Base-by-base conservation (phyloP, 2,113 vertebrate species). In the Oreochromis tanganicae region DNA sequence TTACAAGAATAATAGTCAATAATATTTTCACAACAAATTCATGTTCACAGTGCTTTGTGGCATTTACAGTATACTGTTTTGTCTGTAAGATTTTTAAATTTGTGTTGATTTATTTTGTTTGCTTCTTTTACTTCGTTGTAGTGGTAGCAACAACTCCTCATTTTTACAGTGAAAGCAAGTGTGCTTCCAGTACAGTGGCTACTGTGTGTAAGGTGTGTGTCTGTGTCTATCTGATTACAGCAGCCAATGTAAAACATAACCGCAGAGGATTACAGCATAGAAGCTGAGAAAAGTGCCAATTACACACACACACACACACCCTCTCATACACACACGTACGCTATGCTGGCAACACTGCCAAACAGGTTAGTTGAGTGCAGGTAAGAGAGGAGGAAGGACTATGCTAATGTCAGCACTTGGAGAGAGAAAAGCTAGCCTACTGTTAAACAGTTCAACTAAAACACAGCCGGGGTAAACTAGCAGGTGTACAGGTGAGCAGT, bases 301-400 rank as follows among this genome's bases (percentile, higher is more conserved):
- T 43, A 83, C 68, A 81, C 68, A 82, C 68, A 78, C 66, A 56
- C 55, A 82, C 41, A 83, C 56, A 59, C 63, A 89, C 84, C 87
- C 43, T 50, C 71, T 83, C n/a, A 36, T 54, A 75, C 56, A 88
- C 82, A 87, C 52, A 56, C 11, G 1, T 7, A 48, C 1, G 9
- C 32, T 78, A 84, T n/a, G 6, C 27, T 75, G 24, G 48, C 21
- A 61, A 50, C 56, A 80, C 55, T 94, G 96, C 95, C 95, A 96
- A 98, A 98, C 98, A 98, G 97, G 98, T 98, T 97, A 88, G 97
- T 97, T 97, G 95, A 98, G 97, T 97, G 92, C 94, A 96, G 97
- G 97, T 97, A 96, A 95, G 94, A 54, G 34, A 59, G 85, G 94
- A 95, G 93, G 94, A 82, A 84, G 91, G 87, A 82, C 93, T 91